Conservation (phyloP, 2,797 vertebrate genomes). For the Peromyscus attwateri region DNA sequence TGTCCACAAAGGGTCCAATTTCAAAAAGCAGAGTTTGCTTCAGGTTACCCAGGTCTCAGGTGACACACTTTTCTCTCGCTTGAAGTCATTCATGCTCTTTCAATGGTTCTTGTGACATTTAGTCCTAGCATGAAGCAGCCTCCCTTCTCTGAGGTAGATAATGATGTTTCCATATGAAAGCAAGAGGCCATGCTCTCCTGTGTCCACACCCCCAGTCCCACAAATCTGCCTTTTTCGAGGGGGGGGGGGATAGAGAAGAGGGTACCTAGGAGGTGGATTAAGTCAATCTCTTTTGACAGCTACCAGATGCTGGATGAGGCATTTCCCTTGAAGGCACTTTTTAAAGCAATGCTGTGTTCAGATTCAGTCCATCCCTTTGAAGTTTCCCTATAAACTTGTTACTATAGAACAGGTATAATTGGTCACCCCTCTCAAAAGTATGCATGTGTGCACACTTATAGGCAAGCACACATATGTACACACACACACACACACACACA, state of each 20-base stretch:
- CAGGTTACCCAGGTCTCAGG: background rate
- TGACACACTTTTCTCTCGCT: background rate
- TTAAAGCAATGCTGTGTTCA: slow-evolving; percentile 38
- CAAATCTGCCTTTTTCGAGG: background rate
- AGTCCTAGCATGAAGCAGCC: background rate
- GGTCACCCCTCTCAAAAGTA: background rate
- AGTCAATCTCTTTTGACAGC: background rate
- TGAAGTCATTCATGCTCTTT: slow-evolving; percentile 13
- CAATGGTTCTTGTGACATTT: slow-evolving; percentile 42
- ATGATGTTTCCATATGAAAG: slow-evolving; percentile 30
- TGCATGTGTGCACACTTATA: background rate
- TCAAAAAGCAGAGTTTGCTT: slow-evolving; percentile 34
- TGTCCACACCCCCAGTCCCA: background rate
- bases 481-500: background rate
- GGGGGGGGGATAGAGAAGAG: background rate
- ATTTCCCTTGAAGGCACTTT: background rate
- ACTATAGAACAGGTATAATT: background rate
- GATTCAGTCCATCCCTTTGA: slow-evolving; percentile 43
- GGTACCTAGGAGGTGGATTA: background rate
- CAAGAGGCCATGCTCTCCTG: background rate
- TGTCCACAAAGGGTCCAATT: background rate
- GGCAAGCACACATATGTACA: background rate
- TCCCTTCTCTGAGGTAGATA: slow-evolving; percentile 19
- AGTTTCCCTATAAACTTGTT: slow-evolving; percentile 37
- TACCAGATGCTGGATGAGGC: background rate